Base-by-base conservation (phyloP, 2,888 invertebrate species). In the Tetragnatha montana region DNA sequence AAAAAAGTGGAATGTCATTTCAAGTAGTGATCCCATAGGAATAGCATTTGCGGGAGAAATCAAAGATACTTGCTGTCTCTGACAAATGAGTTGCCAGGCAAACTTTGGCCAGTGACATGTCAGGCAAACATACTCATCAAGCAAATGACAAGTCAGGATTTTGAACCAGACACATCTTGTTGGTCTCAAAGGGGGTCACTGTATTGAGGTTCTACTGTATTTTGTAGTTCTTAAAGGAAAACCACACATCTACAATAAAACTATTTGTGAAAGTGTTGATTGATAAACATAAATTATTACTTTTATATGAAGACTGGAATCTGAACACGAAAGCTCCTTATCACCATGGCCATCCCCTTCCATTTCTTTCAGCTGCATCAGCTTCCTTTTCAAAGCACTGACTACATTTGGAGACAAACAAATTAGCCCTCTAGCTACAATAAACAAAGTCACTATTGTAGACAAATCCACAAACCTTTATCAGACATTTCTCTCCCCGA, bases 401-500 rank as follows among this genome's bases (percentile, higher is more conserved):
- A 87, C 90, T 90, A 60, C 10, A 87, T 69, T 10, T 10, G 17
- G 60, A 60, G 35, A 60, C 10, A 3, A 17, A 60, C 60, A 60
- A 60, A 60, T 17, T 7, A 60, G 60, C 12, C 0, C 17, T 60
- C 8, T 14, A 60, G 14, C 6, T 7, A 60, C 8, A 60, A 60
- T 60, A 4, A 17, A 60, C 60, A 60, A 60, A 35, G 4, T 35
- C 2, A 35, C 1, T 4, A 2, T 4, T 35, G 35, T 35, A 35
- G 4, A 35, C 35, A 35, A 35, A 35, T 35, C 4, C 35, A 14
- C 8, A 17, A 71, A 91, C 91, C 85, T 91, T 91, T 91, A 12
- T 89, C 88, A 14, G 88, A 49, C 21, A 60, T 50, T 22, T 92
- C 92, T 91, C 92, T 92, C 35, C 91, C 92, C 21, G 92, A 92